Percentiles rank a stretch among this genome's conserved stretches.
phyloP scores from a whole-genome alignment of 2,113 vertebrate species.

The Hydrochoerus hydrochaeris region DNA sequence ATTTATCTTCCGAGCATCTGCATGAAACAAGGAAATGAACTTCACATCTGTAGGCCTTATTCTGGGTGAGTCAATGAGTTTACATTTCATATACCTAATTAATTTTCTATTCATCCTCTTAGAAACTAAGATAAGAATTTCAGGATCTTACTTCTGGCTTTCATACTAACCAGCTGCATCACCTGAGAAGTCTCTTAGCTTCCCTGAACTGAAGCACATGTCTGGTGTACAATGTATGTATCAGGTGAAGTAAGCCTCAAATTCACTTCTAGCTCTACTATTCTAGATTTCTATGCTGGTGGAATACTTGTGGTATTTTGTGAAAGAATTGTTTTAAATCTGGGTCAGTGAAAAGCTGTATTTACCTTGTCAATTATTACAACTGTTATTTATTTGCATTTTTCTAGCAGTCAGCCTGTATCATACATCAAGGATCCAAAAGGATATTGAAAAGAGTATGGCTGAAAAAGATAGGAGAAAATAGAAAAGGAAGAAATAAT shows the following conservation, averaged over 20 bases:
- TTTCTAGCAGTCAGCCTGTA: neutral
- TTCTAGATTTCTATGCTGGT: neutral
- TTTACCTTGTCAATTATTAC: neutral
- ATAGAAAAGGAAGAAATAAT: neutral
- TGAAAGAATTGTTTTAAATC: slow-evolving; percentile 23
- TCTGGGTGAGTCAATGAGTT: neutral
- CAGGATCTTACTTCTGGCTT: neutral
- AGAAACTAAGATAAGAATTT: slow-evolving; percentile 15
- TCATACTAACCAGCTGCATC: neutral
- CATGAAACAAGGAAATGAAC: slow-evolving; percentile 19
- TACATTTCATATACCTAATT: neutral
- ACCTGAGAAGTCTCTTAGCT: neutral
- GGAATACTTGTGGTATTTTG: neutral
- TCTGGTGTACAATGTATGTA: neutral
- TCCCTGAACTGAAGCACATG: neutral
- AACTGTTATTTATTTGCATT: neutral
- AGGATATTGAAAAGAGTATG: neutral
- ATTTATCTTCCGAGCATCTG: slow-evolving; percentile 36
- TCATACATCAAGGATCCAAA: neutral
- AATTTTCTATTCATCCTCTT: neutral
- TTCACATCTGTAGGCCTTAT: neutral
- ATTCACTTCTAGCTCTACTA: neutral
- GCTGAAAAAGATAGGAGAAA: slow-evolving; percentile 41
- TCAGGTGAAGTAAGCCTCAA: neutral
- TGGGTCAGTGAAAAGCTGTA: neutral